Evolutionary conservation across 2,888 invertebrate species (phyloP), one percentile per base, ranked within the genome.

Genomic region (Digitonthophagus gazella): DNA sequence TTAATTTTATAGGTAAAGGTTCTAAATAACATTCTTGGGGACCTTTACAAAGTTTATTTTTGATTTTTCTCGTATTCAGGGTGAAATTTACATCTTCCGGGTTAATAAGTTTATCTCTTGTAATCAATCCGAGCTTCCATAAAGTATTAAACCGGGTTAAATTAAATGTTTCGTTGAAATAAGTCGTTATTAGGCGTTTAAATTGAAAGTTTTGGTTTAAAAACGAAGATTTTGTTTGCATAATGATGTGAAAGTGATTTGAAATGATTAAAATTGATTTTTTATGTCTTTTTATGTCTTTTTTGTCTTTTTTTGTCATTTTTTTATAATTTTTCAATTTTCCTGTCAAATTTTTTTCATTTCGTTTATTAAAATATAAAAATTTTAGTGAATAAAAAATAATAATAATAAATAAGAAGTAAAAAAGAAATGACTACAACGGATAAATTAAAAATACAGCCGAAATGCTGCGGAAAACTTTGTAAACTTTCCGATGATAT

Each of bases 1-100:
- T 73, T 11, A 85, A 74, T 76, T 85, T 84, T 0, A 80, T 79
- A 0, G 73, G 69, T 6, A 19, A 18, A 3, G 28, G 28, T 44
- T 44, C 28, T 11, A 44, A 44, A 44, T 44, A 44, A 44, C 28
- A 44, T 8, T 44, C 28, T 44, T 44, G 28, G 11, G 28, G 28
- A 44, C 28, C 28, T 2, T 44, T 6, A 5, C 28, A 44, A 1
- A 11, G 6, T 8, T 11, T 6, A 44, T 44, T 44, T 11, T 44
- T 6, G 6, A 44, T 44, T 44, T 44, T 44, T 5, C 28, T 6
- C 6, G 28, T 44, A 44, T 6, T 44, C 11, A 44, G 11, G 11
- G 28, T 11, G 11, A 44, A 44, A 44, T 44, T 6, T 8, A 44
- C 28, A 3, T 44, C 28, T 6, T 11, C 28, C 28, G 28, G 6